Evolutionary conservation across 2,797 vertebrate genomes (phyloP).

Genomic region (Galaxias olidus): DNA sequence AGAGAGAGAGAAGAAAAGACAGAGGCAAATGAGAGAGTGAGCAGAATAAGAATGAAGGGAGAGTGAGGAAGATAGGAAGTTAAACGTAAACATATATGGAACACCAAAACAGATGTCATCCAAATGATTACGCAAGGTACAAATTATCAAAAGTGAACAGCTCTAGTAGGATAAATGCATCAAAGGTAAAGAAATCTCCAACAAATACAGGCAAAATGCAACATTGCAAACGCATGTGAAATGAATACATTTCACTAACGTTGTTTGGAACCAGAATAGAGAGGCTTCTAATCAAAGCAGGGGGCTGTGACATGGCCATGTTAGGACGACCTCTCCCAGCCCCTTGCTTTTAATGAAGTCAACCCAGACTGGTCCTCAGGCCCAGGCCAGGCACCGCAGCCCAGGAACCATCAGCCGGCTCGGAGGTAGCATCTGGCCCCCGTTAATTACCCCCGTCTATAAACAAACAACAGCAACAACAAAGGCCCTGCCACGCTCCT

Average conservation of each 20-base stretch:
- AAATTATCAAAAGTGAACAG: no score
- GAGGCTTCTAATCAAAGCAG: background rate
- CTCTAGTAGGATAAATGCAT: no score
- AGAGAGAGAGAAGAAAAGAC: background rate
- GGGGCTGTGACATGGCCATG: conserved; percentile 31
- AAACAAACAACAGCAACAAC: conserved; percentile 10
- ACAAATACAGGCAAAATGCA: no score
- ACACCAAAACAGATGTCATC: no score
- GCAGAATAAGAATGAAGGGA: no score
- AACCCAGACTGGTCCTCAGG: conserved; percentile 26
- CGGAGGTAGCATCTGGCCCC: conserved; percentile 31
- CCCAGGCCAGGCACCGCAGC: conserved; percentile 6
- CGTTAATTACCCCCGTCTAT: conserved; percentile 18
- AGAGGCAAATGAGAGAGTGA: no score
- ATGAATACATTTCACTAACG: background rate
- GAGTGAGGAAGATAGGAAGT: no score
- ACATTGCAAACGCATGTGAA: no score
- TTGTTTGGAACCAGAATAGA: background rate
- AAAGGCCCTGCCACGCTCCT: background rate
- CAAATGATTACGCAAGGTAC: no score
- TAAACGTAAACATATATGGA: no score
- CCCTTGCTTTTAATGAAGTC: conserved; percentile 41
- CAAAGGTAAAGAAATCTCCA: no score
- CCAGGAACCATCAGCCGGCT: conserved; percentile 4
- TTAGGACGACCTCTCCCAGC: conserved; percentile 33